Conservation (phyloP, 1,140 invertebrate genomes). For the Luehdorfia chinensis region DNA sequence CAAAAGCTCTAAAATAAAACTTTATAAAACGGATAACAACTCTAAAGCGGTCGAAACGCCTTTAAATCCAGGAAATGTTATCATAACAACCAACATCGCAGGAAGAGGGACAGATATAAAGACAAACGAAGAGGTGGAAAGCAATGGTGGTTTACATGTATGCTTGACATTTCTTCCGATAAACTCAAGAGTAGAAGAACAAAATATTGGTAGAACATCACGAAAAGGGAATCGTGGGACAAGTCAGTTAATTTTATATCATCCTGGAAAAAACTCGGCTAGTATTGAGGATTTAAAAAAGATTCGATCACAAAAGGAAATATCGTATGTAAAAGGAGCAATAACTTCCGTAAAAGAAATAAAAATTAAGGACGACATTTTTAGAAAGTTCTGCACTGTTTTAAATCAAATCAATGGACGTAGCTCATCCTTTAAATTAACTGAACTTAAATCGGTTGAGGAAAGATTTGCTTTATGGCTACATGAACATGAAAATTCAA, state of each 20-base stretch:
- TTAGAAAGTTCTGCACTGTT: background rate
- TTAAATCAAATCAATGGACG: background rate
- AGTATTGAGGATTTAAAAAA: slow-evolving; percentile 4
- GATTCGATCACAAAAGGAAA: background rate
- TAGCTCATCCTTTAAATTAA: background rate
- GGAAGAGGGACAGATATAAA: slow-evolving; percentile 8
- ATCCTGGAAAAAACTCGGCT: background rate
- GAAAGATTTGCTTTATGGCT: slow-evolving; percentile 5
- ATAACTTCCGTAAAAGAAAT: background rate
- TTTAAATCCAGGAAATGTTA: slow-evolving; percentile 5
- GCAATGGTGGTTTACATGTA: slow-evolving; percentile 5
- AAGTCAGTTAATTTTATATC: slow-evolving; percentile 4
- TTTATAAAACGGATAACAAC: background rate
- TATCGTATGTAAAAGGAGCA: background rate
- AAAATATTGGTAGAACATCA: slow-evolving; percentile 8
- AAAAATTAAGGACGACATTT: slow-evolving; percentile 4
- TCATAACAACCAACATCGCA: slow-evolving; percentile 6
- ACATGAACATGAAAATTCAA: background rate
- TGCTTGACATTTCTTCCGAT: slow-evolving; percentile 5
- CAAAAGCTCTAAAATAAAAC: background rate
- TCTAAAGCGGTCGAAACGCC: background rate
- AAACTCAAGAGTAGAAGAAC: slow-evolving; percentile 7
- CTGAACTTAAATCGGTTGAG: slow-evolving; percentile 3
- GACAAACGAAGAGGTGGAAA: background rate
- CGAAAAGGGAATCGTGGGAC: slow-evolving; percentile 4